Base-by-base conservation (phyloP, 23 tunicate genomes). In the Aplidium turbinatum region DNA sequence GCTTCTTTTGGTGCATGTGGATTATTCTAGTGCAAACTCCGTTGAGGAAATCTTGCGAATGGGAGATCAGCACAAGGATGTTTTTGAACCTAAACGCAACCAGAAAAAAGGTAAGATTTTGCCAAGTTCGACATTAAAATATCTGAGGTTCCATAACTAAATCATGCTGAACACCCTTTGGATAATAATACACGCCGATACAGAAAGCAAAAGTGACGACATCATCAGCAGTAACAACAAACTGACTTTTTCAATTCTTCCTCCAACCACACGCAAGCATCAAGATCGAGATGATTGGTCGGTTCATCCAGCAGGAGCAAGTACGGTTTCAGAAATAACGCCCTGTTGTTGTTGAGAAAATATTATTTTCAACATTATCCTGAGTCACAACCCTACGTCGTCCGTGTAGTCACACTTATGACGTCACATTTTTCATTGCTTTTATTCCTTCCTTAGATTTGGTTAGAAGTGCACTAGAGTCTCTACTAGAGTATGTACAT, bases 221-320 rank as follows among this genome's bases (percentile, higher is more conserved):
- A n/a, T n/a, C n/a, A n/a, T n/a, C n/a, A n/a, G n/a, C n/a, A n/a
- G n/a, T n/a, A n/a, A n/a, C n/a, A n/a, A n/a, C n/a, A n/a, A n/a
- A n/a, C n/a, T n/a, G n/a, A 86, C 82, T 72, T 91, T 73, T 91
- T 91, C 27, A 91, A 47, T 79, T 91, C 97, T 57, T 91, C 92
- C 33, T 91, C 97, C 47, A 91, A 78, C 97, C 97, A 91, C 35
- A 91, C 97, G 65, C 97, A 91, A 31, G 97, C 97, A 38, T 91
- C 90, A 29, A 91, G 54, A 63, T 91, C 97, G 20, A 91, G 78
- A 72, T 91, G 97, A 72, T 91, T 91, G 3, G 97, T 91, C 47
- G 97, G 97, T 78, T 91, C 97, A 78, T 91, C 97, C 61, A 91
- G 67, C 25, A 91, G 57, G 16, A 91, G 72, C 70, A 91, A 68